Evolutionary conservation across 2,113 vertebrate genomes (phyloP), one percentile per base, ranked within the genome.

Genomic region (Centrocercus urophasianus): DNA sequence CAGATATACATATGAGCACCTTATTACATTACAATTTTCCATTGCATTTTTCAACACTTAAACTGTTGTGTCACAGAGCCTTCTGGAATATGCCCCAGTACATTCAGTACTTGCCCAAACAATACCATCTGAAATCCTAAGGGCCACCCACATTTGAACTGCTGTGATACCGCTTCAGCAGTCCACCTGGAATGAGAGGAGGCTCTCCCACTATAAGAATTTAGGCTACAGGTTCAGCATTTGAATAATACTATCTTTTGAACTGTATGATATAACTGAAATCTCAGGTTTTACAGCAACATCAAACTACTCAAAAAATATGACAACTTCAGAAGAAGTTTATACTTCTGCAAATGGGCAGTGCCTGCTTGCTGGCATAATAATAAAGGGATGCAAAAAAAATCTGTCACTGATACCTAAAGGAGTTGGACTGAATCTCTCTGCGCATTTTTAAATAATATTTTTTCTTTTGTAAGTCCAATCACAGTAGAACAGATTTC

Each of bases 11-110:
- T 70, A 56, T 63, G 72, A 87, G 64, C 87, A 94, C 94, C 92
- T 91, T 95, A 96, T 95, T 93, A 74, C 89, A n/a, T 93, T 95
- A 94, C 67, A 40, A 67, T 91, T 96, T 96, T 96, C 96, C 96
- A 95, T 96, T 93, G 95, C 95, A 93, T 86, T 96, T 95, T 94
- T 90, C 60, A 86, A 95, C 92, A 88, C 85, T 61, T 94, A 30
- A 48, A 87, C 61, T 75, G 94, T 91, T 65, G 78, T 82, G 87
- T 95, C 89, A 91, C 57, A 85, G 85, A 93, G 48, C 19, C 74
- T 92, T 91, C 93, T 93, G 93, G 85, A 95, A 95, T 75, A 96
- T 83, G 67, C 93, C 69, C 42, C 69, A 80, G 54, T 70, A 92
- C 67, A 76, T 93, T 88, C 89, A 95, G 77, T 50, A 94, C 34